These are phyloP conservation scores for Cataglyphis hispanica DNA, from an alignment of 1,140 invertebrate species.

Conservation along the genomic window DNA sequence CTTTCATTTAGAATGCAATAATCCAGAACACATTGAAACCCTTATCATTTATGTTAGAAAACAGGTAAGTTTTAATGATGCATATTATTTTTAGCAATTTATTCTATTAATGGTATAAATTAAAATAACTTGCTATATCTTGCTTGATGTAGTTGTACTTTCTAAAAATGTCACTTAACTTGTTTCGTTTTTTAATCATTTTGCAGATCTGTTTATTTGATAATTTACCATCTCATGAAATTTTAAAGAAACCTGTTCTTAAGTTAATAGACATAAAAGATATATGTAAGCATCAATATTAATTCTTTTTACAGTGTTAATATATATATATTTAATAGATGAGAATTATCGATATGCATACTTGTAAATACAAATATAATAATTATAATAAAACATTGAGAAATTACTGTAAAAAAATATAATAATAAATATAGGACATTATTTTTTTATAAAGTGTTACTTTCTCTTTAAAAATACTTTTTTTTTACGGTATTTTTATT, in stretches of 20 bases:
- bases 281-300: conserved; percentile 9
- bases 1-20: conserved; percentile 88
- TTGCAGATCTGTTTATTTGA: conserved; percentile 83
- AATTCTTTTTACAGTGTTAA: not conserved
- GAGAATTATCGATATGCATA: not conserved
- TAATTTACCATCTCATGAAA: conserved; percentile 80
- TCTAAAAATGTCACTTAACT: not conserved
- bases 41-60: conserved; percentile 91
- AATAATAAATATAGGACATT: conserved; percentile 35
- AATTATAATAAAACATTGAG: not conserved
- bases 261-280: conserved; percentile 78
- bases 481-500: not conserved
- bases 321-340: not conserved
- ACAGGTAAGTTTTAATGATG: conserved; percentile 87
- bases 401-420: conserved; percentile 20
- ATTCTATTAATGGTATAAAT: conserved; percentile 72
- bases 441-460: conserved; percentile 1
- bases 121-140: conserved; percentile 75
- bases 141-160: not conserved
- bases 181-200: conserved; percentile 29
- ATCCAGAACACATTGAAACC: conserved; percentile 89
- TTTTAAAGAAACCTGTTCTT: conserved; percentile 82
- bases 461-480: not conserved
- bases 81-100: not conserved
- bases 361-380: conserved; percentile 58